Percentiles rank a stretch among this genome's conserved stretches.
These are phyloP conservation scores for Glyphotaelius pellucidus DNA, from an alignment of 2,888 invertebrate genomes.

Conservation along the genomic window DNA sequence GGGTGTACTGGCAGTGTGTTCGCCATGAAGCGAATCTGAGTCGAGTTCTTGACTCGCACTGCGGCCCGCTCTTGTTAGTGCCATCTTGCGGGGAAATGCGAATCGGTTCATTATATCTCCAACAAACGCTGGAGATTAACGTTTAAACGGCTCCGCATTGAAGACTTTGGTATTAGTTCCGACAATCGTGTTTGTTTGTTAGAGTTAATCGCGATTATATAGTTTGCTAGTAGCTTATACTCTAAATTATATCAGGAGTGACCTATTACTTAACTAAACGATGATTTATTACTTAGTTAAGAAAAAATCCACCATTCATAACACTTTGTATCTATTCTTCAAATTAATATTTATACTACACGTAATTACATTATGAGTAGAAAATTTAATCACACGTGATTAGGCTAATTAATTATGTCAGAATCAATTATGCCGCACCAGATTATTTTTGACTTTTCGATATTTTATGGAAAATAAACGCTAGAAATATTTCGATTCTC, in stretches of 20 bases:
- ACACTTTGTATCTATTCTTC: neutral
- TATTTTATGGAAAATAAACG: no score
- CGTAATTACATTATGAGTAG: neutral
- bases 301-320: neutral
- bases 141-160: neutral
- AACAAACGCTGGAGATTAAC: neutral
- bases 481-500: no score
- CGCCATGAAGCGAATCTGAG: conserved; percentile 13
- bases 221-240: neutral
- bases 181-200: neutral
- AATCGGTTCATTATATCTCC: conserved; percentile 3
- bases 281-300: no score
- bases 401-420: neutral
- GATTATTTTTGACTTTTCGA: no score
- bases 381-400: neutral
- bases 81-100: conserved; percentile 5
- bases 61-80: neutral
- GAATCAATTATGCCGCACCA: no score
- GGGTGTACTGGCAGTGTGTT: conserved; percentile 18
- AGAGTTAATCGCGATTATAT: neutral
- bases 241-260: neutral
- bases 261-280: neutral
- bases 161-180: neutral
- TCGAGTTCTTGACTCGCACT: conserved; percentile 21
- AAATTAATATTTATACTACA: neutral